Base-by-base conservation (phyloP, 2,797 vertebrate species). In the Calcarius lapponicus region DNA sequence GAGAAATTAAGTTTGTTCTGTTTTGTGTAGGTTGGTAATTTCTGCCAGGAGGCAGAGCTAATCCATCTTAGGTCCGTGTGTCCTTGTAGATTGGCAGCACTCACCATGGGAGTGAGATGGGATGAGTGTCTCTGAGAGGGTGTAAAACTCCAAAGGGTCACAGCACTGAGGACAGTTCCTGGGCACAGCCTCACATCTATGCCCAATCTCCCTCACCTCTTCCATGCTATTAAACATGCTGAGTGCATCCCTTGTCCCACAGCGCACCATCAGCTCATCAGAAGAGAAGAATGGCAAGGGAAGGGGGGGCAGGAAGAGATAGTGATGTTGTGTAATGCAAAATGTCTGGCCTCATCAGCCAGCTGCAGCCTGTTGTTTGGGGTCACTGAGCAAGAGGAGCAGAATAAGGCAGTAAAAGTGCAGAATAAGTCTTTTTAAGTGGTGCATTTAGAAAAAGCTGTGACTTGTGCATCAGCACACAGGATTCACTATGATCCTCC, bases 11-110 rank as follows among this genome's bases (percentile, higher is more conserved):
- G 19, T 66, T 69, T 81, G 20, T 62, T 80, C 28, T 67, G 20
- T 34, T 89, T 75, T 2, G 1, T 11, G 25, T 54, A 56, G 25
- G 40, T 71, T 83, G 58, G 12, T 25, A 61, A 24, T 80, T 26
- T 73, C 53, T 85, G 47, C 29, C 32, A 38, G 36, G 85, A 60
- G 36, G 48, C 47, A 79, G 56, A 82, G 58, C 28, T 86, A 66
- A 58, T 48, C 24, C 3, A 0, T 56, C 43, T 73, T 5, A 5
- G 29, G 28, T 66, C 28, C 74, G 1, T 0, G 0, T 31, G 29
- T 60, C 28, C 38, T 28, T 71, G 45, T 24, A 16, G 7, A n/a
- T 14, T 5, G 6, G 65, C 65, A 84, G 54, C 43, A 13, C 45
- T 76, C 5, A 24, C 56, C 11, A 1, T 17, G 64, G 64, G 34